Conservation (phyloP, 1,140 invertebrate species). For the Oscheius sp. region DNA sequence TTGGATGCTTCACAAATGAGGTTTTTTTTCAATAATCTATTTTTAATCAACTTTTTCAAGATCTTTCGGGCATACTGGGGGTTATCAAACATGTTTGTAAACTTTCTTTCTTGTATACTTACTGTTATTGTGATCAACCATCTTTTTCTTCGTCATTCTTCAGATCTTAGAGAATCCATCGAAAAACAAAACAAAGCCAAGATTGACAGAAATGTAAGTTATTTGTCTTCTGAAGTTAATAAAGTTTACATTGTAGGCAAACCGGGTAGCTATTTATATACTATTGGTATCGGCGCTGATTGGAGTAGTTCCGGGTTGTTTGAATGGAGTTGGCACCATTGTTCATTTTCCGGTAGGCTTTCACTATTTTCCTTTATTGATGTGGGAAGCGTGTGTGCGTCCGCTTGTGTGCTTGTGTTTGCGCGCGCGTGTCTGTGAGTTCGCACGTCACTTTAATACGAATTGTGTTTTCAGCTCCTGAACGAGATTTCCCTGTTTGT, state of each 20-base stretch:
- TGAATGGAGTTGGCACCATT: constrained; percentile 14
- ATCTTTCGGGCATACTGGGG: not conserved
- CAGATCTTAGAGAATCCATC: not conserved
- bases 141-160: not conserved
- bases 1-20: too few species aligned
- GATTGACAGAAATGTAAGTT: constrained; percentile 14
- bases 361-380: too few species aligned
- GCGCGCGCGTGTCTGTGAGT: too few species aligned
- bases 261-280: constrained; percentile 25
- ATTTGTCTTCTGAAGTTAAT: not conserved
- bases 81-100: not conserved
- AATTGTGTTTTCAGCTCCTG: constrained; percentile 5
- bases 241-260: constrained; percentile 16
- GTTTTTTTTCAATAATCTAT: too few species aligned
- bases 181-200: constrained; percentile 15
- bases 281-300: constrained; percentile 14
- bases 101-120: not conserved
- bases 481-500: constrained; percentile 27
- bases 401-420: too few species aligned
- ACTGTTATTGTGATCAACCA: constrained; percentile 11
- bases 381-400: too few species aligned
- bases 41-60: not conserved
- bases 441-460: not conserved
- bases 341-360: not conserved
- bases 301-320: constrained; percentile 15